These are phyloP conservation scores for Nomada ferruginata DNA, from an alignment of 2,888 invertebrate species.

Conservation along the genomic window DNA sequence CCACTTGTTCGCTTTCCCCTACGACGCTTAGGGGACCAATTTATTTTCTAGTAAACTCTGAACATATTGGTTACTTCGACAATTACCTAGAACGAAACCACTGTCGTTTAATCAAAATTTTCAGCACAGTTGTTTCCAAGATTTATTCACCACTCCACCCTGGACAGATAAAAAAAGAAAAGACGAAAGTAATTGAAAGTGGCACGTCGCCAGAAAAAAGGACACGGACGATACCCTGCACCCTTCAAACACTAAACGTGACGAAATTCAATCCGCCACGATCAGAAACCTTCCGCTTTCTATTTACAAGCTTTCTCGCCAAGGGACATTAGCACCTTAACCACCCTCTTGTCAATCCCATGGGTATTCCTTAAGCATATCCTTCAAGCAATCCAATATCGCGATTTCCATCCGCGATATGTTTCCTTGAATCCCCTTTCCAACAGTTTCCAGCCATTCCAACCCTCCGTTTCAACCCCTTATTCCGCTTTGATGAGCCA, in stretches of 20 bases:
- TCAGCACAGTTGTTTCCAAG: not conserved
- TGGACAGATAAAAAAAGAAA: not conserved
- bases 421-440: not conserved
- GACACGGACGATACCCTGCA: not conserved
- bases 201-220: not conserved
- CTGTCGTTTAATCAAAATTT: not conserved
- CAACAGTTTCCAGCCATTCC: constrained; percentile 1
- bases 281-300: constrained; percentile 1
- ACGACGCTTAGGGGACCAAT: not conserved
- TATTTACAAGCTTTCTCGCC: constrained; percentile 8
- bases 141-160: no score
- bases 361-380: constrained; percentile 1
- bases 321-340: constrained; percentile 5
- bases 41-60: not conserved
- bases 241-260: not conserved
- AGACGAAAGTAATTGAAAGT: not conserved
- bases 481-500: constrained; percentile 1
- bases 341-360: not conserved
- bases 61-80: not conserved
- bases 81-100: not conserved
- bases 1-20: no score
- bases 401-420: not conserved
- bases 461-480: not conserved
- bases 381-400: constrained; percentile 19
- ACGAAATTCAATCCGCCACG: not conserved